These are phyloP conservation scores for Phorcus lineatus DNA, from an alignment of 2,888 invertebrate genomes.

Conservation along the genomic window DNA sequence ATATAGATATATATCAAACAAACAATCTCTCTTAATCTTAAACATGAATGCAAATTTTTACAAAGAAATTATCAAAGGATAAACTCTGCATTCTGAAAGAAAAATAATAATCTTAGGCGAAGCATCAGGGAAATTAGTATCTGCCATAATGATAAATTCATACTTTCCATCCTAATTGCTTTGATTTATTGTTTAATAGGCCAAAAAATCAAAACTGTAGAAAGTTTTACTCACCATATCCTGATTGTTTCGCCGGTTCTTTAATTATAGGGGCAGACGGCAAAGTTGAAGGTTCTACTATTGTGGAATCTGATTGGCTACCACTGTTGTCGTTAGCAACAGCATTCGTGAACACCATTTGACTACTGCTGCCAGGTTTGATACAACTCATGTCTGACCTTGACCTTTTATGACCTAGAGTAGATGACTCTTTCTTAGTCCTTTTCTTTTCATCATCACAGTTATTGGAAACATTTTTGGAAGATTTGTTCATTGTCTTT, in stretches of 20 bases:
- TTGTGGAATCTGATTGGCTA: constrained; percentile 28
- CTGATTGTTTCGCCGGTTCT: not conserved
- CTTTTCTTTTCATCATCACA: not conserved
- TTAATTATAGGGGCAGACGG: not conserved
- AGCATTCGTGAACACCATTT: constrained; percentile 1
- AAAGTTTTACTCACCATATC: not conserved
- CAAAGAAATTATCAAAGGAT: too few relatives aligned
- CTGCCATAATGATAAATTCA: too few relatives aligned
- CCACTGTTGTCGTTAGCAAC: not conserved
- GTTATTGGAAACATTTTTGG: not conserved
- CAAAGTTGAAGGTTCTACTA: constrained; percentile 14
- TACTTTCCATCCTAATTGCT: too few relatives aligned
- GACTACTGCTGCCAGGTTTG: not conserved
- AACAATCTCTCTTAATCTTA: too few relatives aligned
- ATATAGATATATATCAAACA: too few relatives aligned
- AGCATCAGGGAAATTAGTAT: too few relatives aligned
- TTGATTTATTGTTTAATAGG: too few relatives aligned
- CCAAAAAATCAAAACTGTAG: too few relatives aligned
- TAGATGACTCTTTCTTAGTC: constrained; percentile 1
- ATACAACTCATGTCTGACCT: constrained; percentile 58
- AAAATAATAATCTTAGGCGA: too few relatives aligned
- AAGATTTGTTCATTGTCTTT: constrained; percentile 29
- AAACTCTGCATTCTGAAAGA: too few relatives aligned
- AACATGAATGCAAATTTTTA: too few relatives aligned
- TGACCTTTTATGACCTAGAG: constrained; percentile 57